phyloP scores from a whole-genome alignment of 2,888 invertebrate genomes.

The Zygaena filipendulae region DNA sequence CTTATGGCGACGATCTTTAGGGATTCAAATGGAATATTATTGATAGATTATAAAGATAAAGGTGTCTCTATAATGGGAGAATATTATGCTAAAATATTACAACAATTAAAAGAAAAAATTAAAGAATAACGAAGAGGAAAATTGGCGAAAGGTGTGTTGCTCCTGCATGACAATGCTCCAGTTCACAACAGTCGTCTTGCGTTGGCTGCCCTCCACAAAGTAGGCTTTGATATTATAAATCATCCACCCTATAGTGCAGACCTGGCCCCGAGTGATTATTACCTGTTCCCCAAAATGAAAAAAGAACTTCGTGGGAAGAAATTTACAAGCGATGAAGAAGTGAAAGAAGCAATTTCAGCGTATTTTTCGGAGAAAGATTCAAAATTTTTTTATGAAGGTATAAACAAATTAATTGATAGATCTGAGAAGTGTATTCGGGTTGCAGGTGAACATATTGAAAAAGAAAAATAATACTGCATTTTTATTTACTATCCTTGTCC shows the following conservation, averaged over 20 bases:
- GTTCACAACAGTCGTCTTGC: neutral
- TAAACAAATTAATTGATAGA: conserved; percentile 7
- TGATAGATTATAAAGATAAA: conserved; percentile 12
- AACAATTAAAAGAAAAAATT: neutral
- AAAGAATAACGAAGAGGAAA: conserved; percentile 1
- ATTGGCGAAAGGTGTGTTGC: neutral
- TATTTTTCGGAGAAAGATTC: conserved; percentile 4
- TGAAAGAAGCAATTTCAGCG: conserved; percentile 12
- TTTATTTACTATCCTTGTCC: no score
- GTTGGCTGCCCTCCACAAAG: neutral
- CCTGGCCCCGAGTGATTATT: conserved; percentile 9
- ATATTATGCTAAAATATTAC: conserved; percentile 7
- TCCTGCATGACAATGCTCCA: conserved; percentile 1
- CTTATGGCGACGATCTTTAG: conserved; percentile 14
- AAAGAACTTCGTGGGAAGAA: conserved; percentile 12
- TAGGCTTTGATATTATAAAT: no score
- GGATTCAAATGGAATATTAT: conserved; percentile 12
- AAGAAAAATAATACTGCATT: no score
- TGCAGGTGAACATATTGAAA: conserved; percentile 7
- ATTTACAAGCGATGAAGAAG: conserved; percentile 10
- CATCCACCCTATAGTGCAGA: conserved; percentile 13
- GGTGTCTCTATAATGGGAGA: conserved; percentile 8
- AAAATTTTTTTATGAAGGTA: conserved; percentile 5
- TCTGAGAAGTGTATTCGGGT: conserved; percentile 6
- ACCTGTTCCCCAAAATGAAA: conserved; percentile 10